Percentiles rank a stretch among this genome's conserved stretches.
These are phyloP conservation scores for Eueides isabella DNA, from an alignment of 1,140 invertebrate species.

Conservation along the genomic window DNA sequence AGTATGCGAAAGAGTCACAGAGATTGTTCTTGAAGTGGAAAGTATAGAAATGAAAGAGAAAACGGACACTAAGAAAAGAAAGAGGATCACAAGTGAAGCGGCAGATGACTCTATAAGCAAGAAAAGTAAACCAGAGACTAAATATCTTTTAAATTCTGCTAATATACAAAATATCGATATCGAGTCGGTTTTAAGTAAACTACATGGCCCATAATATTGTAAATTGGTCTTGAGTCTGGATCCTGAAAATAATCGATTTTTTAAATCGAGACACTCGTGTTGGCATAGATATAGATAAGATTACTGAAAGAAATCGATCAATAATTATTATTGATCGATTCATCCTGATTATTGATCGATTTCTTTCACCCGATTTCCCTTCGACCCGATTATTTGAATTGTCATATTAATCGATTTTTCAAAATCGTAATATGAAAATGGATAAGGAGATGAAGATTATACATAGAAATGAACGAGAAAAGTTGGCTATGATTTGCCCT, in stretches of 20 bases:
- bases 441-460: not conserved
- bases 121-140: conserved; percentile 60
- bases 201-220: conserved; percentile 59
- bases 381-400: not conserved
- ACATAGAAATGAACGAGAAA: not conserved
- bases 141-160: conserved; percentile 64
- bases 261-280: no score
- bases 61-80: conserved; percentile 61
- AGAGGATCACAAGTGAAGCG: conserved; percentile 54
- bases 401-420: not conserved
- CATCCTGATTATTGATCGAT: no score
- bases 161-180: conserved; percentile 77
- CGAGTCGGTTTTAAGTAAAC: conserved; percentile 72
- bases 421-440: not conserved
- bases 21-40: conserved; percentile 66
- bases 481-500: not conserved
- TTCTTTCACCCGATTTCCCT: no score
- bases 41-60: conserved; percentile 61
- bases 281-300: no score
- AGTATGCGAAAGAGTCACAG: conserved; percentile 47
- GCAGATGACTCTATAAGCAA: conserved; percentile 62
- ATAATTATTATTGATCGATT: no score
- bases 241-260: no score
- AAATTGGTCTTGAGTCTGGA: not conserved
- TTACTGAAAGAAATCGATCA: no score